Conservation (phyloP, 2,888 invertebrate species). For the Xanthorhoe spadicearia region DNA sequence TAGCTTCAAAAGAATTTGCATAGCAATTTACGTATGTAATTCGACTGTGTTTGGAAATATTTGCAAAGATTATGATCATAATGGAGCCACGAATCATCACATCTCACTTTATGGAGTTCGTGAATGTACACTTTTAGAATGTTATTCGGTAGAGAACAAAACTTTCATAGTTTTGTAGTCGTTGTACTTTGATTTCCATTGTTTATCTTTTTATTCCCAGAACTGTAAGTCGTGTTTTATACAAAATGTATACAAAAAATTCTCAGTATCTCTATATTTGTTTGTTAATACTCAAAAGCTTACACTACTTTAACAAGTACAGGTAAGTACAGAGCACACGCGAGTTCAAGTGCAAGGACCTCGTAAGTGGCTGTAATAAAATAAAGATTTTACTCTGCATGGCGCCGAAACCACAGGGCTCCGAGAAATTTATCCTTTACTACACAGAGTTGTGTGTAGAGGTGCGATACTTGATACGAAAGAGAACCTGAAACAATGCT, state of each 20-base stretch:
- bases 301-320: slow-evolving; percentile 1
- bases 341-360: slow-evolving; percentile 67
- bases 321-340: slow-evolving; percentile 23
- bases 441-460: slow-evolving; percentile 48
- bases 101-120: not conserved
- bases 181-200: slow-evolving; percentile 1
- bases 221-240: slow-evolving; percentile 7
- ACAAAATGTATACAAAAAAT: not conserved
- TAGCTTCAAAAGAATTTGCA: slow-evolving; percentile 63
- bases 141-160: not conserved
- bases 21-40: slow-evolving; percentile 50
- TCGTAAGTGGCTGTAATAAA: slow-evolving; percentile 69
- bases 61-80: not conserved
- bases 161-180: not conserved
- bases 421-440: slow-evolving; percentile 50
- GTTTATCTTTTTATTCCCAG: slow-evolving; percentile 13
- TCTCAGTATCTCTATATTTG: slow-evolving; percentile 18
- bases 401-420: slow-evolving; percentile 63
- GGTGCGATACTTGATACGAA: slow-evolving; percentile 55
- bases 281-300: not conserved
- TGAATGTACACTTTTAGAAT: not conserved
- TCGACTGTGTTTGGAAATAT: slow-evolving; percentile 14
- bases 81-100: not conserved
- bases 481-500: slow-evolving; percentile 53
- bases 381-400: slow-evolving; percentile 67